Evolutionary conservation across 2,113 vertebrate species (phyloP).

Genomic region (Ptyas mucosa): DNA sequence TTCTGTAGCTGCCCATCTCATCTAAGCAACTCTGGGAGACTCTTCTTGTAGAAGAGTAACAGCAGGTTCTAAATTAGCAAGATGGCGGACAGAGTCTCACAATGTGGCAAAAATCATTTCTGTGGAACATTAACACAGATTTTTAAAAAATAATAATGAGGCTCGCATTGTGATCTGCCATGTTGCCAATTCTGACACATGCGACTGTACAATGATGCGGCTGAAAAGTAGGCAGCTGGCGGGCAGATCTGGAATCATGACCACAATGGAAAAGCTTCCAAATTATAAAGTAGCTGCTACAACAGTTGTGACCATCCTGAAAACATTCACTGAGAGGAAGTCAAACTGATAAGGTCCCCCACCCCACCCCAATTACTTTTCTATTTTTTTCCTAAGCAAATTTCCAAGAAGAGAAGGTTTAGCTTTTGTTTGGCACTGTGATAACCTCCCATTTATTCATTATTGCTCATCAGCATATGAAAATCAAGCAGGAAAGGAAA

Average conservation of each 20-base stretch:
- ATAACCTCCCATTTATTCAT: neutral
- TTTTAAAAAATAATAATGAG: neutral
- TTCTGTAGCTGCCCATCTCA: neutral
- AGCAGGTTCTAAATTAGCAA: neutral
- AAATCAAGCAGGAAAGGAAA: neutral
- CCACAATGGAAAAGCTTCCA: neutral
- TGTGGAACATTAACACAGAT: neutral
- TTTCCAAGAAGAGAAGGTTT: neutral
- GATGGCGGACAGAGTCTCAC: neutral
- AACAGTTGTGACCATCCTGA: neutral
- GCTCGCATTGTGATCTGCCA: neutral
- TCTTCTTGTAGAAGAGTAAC: neutral
- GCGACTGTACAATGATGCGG: neutral
- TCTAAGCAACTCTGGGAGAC: neutral
- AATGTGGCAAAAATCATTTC: neutral
- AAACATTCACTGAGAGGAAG: neutral
- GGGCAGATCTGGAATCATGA: neutral
- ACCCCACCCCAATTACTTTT: neutral
- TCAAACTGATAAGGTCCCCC: neutral
- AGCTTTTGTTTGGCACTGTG: neutral
- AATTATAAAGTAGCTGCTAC: neutral
- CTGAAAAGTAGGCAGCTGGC: neutral
- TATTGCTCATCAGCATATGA: neutral
- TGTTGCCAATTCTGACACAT: neutral
- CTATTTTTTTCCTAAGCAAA: neutral